These are phyloP conservation scores for Eledona agricola DNA, from an alignment of 2,888 invertebrate species.

Conservation along the genomic window DNA sequence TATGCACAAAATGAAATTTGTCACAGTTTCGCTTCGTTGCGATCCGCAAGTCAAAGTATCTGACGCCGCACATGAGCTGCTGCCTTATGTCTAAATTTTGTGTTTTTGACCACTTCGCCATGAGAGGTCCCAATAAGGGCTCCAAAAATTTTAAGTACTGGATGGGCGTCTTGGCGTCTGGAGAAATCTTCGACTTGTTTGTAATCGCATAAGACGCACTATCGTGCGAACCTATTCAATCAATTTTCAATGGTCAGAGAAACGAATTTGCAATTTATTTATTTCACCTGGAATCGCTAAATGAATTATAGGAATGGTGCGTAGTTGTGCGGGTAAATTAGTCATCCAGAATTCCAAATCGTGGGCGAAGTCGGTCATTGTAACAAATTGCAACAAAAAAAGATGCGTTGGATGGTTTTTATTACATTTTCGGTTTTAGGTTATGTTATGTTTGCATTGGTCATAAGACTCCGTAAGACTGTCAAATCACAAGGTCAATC, in stretches of 20 bases:
- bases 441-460: constrained; percentile 7
- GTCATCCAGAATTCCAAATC: constrained; percentile 76
- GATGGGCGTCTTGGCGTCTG: constrained; percentile 70
- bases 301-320: constrained; percentile 71
- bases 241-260: constrained; percentile 57
- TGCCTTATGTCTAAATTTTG: constrained; percentile 69
- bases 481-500: no score
- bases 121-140: constrained; percentile 55
- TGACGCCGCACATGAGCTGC: constrained; percentile 81
- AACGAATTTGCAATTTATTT: neutral
- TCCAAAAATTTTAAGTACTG: constrained; percentile 67
- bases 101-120: constrained; percentile 77
- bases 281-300: constrained; percentile 77
- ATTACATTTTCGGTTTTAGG: neutral
- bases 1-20: constrained; percentile 80
- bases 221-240: constrained; percentile 78
- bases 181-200: constrained; percentile 71
- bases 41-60: constrained; percentile 85
- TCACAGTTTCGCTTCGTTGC: constrained; percentile 68
- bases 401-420: no score
- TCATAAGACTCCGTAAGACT: no score
- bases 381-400: neutral
- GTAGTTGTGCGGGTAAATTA: constrained; percentile 71
- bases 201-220: constrained; percentile 84
- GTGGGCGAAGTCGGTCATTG: constrained; percentile 37